Conservation (phyloP, 2,113 vertebrate genomes). For the Eira barbara region DNA sequence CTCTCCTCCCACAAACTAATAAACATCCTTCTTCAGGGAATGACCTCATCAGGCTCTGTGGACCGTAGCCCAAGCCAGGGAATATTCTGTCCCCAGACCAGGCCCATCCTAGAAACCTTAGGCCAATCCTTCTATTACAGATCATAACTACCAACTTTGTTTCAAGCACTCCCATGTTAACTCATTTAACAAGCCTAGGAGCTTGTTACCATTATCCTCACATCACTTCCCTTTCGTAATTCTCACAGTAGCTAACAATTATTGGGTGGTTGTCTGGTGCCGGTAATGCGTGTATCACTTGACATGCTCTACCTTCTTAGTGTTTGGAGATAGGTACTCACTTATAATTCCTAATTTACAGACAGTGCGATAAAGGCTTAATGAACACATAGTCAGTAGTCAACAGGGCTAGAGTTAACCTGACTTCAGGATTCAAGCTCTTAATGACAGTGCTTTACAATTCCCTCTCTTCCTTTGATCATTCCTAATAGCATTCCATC, state of each 20-base stretch:
- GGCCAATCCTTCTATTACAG: not conserved
- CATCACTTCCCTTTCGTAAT: not conserved
- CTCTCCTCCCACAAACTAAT: not conserved
- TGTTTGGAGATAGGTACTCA: not conserved
- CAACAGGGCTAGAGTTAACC: not conserved
- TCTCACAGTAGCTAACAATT: not conserved
- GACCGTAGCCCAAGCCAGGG: not conserved
- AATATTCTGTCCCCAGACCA: not conserved
- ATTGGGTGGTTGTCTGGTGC: not conserved
- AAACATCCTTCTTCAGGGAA: not conserved
- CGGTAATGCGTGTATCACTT: not conserved
- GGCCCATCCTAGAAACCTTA: not conserved
- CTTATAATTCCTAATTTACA: slow-evolving; percentile 1
- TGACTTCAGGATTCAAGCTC: not conserved
- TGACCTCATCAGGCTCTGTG: not conserved
- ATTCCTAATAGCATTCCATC: not conserved
- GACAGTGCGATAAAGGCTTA: not conserved
- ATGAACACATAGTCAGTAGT: not conserved
- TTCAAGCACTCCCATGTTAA: not conserved
- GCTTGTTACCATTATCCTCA: not conserved
- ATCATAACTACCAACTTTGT: not conserved
- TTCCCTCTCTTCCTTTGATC: not conserved
- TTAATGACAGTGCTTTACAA: not conserved
- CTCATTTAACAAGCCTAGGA: not conserved
- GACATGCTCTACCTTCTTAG: not conserved